Percentiles rank a stretch among this genome's conserved stretches.
Evolutionary conservation across 2,113 vertebrate species (phyloP).

Genomic region (Nothoprocta pentlandii): DNA sequence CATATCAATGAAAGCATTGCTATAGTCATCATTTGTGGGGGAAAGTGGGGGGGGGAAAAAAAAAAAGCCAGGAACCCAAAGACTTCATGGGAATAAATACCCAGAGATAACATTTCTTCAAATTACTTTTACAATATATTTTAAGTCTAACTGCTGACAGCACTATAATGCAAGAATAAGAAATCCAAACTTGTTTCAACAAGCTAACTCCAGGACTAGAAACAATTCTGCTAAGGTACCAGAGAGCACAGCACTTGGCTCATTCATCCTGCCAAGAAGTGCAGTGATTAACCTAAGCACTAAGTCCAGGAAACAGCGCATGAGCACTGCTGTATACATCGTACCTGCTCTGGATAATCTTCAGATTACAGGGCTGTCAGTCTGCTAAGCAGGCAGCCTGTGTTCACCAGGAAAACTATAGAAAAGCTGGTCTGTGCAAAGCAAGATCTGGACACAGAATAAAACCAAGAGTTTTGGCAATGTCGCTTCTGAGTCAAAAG

Average conservation of each 20-base stretch:
- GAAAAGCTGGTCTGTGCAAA: not conserved
- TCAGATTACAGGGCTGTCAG: not conserved
- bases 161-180: not conserved
- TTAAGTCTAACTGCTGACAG: not conserved
- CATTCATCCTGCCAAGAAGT: conserved; percentile 39
- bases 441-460: not conserved
- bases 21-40: not conserved
- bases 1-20: not conserved
- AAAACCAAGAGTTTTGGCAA: not conserved
- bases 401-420: not conserved
- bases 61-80: not conserved
- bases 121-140: not conserved
- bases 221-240: conserved; percentile 10
- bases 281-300: not conserved
- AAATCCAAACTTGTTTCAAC: conserved; percentile 44
- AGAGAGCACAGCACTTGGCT: not conserved
- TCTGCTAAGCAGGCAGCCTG: not conserved
- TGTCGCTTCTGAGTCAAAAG: not conserved
- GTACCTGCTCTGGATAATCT: not conserved
- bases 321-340: not conserved
- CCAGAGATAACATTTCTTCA: not conserved
- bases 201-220: not conserved
- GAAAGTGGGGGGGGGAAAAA: too few species aligned
- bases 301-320: not conserved
- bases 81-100: not conserved